These are phyloP conservation scores for Dioctria linearis DNA, from an alignment of 2,888 invertebrate genomes.

Conservation along the genomic window DNA sequence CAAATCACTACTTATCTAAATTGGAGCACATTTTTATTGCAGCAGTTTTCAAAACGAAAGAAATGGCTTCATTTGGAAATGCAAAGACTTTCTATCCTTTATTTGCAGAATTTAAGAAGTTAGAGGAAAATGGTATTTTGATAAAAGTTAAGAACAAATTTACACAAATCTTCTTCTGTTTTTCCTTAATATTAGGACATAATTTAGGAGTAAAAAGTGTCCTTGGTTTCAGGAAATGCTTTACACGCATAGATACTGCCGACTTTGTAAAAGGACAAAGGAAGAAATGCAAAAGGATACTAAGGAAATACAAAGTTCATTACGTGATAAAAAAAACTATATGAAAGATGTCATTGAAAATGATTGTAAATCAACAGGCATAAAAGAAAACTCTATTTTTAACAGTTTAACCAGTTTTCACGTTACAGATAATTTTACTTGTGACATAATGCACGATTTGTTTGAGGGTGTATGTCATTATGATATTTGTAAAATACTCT, in stretches of 20 bases:
- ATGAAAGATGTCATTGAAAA: not conserved
- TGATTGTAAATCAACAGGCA: constrained; percentile 18
- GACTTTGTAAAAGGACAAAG: constrained; percentile 41
- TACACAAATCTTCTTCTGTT: too few relatives aligned
- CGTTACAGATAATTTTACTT: constrained; percentile 57
- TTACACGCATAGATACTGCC: constrained; percentile 14
- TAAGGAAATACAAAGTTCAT: constrained; percentile 16
- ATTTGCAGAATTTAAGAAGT: too few relatives aligned
- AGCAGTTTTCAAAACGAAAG: too few relatives aligned
- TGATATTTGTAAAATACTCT: constrained; percentile 58
- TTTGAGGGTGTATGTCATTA: constrained; percentile 61
- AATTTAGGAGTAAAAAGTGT: constrained; percentile 43
- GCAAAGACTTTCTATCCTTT: too few relatives aligned
- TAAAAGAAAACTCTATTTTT: constrained; percentile 36
- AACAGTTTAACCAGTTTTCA: constrained; percentile 57
- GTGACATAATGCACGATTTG: constrained; percentile 62
- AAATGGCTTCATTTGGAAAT: too few relatives aligned
- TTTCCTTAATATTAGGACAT: constrained; percentile 3
- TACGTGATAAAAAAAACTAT: constrained; percentile 35
- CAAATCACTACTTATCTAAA: too few relatives aligned
- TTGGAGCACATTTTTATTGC: too few relatives aligned
- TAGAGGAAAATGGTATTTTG: too few relatives aligned
- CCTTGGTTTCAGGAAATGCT: constrained; percentile 29
- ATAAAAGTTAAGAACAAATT: too few relatives aligned
- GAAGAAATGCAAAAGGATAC: constrained; percentile 30